Evolutionary conservation across 2,888 invertebrate species (phyloP).

Genomic region (Tubulanus polymorphus): DNA sequence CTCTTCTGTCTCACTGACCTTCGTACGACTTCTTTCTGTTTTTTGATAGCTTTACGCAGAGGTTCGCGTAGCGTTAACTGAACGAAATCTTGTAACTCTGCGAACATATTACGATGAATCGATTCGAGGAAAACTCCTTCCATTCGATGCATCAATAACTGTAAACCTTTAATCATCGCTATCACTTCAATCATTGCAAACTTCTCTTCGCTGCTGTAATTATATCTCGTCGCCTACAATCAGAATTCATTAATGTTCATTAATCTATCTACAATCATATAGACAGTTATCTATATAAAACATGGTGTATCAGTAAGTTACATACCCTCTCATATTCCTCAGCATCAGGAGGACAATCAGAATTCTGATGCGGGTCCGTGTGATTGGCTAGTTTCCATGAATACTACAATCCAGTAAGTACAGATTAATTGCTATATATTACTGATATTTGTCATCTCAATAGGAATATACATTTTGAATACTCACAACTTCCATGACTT

Average conservation of each 20-base stretch:
- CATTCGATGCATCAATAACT: constrained; percentile 87
- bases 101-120: constrained; percentile 86
- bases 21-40: constrained; percentile 87
- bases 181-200: constrained; percentile 97
- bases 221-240: constrained; percentile 84
- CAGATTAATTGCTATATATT: too few relatives aligned
- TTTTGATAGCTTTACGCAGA: constrained; percentile 91
- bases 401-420: constrained; percentile 63
- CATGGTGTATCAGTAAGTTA: too few relatives aligned
- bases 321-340: constrained; percentile 96
- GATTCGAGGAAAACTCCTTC: constrained; percentile 94
- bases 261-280: too few relatives aligned
- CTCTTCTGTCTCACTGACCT: constrained; percentile 41
- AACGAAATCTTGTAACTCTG: constrained; percentile 95
- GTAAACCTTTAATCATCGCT: constrained; percentile 97
- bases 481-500: constrained; percentile 78
- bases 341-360: constrained; percentile 90
- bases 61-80: constrained; percentile 86
- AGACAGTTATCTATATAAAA: too few relatives aligned
- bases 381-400: constrained; percentile 98
- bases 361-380: constrained; percentile 92
- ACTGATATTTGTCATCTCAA: too few relatives aligned
- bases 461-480: too few relatives aligned
- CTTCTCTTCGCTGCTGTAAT: constrained; percentile 95
- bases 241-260: too few relatives aligned